Base-by-base conservation (phyloP, 2,797 vertebrate species). In the Setipinna tenuifilis region DNA sequence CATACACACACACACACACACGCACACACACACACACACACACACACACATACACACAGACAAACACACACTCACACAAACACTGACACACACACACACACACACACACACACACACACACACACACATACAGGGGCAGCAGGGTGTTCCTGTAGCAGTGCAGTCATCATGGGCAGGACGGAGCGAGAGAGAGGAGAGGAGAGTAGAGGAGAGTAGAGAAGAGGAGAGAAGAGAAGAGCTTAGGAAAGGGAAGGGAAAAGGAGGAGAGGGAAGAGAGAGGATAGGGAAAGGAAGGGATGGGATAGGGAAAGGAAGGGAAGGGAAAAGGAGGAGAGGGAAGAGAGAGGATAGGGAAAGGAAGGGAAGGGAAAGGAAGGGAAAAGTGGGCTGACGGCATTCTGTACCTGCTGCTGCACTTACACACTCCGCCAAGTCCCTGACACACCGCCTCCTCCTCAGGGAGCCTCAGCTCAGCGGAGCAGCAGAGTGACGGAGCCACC, bases 41-140 rank as follows among this genome's bases (percentile, higher is more conserved):
- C 35, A 41, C 35, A 41, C 35, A 41, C 35, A 5, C 35, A 41
- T 21, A 54, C n/a, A 3, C 48, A 21, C 21, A 82, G 75, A 28
- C 23, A 1, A n/a, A 4, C 48, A 21, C 21, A n/a, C 14, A 6
- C 12, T 57, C 59, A 31, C 17, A 9, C 57, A 59, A 28, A 57
- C 11, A 80, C n/a, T 68, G 31, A 84, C 83, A 17, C 83, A 21
- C 46, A 35, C 57, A 68, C 28, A 83, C 46, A 31, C 83, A 80
- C 68, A 54, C 65, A 84, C 65, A 54, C 65, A 57, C 65, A 23
- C 65, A 68, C 83, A 48, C 65, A 75, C 62, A 75, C 46, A 48
- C 59, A 14, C 35, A 28, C 48, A 57, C 50, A n/a, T 68, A 14
- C 28, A 46, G 16, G 41, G 21, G n/a, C 48, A 54, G 25, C 17